phyloP scores from a whole-genome alignment of 2,113 vertebrate genomes.

The Arvicanthis niloticus region DNA sequence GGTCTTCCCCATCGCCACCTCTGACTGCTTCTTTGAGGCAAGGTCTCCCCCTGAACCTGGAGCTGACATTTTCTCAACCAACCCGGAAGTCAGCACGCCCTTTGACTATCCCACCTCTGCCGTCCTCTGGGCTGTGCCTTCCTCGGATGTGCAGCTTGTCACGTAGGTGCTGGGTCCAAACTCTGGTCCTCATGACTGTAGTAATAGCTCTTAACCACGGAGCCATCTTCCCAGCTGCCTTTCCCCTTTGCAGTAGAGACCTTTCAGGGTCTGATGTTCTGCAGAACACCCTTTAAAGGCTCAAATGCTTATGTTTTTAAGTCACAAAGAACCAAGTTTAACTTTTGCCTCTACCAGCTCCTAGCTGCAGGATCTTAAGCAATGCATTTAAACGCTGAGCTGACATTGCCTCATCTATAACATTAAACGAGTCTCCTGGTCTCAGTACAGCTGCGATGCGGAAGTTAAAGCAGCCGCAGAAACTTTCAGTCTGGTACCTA shows the following conservation, averaged over 20 bases:
- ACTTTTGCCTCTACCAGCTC: not conserved
- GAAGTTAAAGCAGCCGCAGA: not conserved
- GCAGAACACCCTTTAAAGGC: not conserved
- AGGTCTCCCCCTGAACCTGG: not conserved
- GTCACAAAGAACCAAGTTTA: not conserved
- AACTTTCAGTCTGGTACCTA: not conserved
- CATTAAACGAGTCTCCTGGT: not conserved
- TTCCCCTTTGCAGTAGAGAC: not conserved
- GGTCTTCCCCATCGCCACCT: not conserved
- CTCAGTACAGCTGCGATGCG: not conserved
- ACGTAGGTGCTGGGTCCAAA: not conserved
- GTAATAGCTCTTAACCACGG: not conserved
- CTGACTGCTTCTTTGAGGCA: not conserved
- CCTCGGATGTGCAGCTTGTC: not conserved
- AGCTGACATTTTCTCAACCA: not conserved
- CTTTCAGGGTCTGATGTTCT: not conserved
- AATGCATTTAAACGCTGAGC: not conserved
- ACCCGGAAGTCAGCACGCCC: not conserved
- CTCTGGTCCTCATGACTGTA: not conserved
- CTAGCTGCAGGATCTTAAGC: not conserved
- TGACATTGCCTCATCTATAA: not conserved
- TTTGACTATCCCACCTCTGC: not conserved
- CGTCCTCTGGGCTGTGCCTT: not conserved
- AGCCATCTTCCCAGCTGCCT: not conserved
- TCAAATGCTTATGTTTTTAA: not conserved